Conservation (phyloP, 2,888 invertebrate species). For the Atrina japonica region DNA sequence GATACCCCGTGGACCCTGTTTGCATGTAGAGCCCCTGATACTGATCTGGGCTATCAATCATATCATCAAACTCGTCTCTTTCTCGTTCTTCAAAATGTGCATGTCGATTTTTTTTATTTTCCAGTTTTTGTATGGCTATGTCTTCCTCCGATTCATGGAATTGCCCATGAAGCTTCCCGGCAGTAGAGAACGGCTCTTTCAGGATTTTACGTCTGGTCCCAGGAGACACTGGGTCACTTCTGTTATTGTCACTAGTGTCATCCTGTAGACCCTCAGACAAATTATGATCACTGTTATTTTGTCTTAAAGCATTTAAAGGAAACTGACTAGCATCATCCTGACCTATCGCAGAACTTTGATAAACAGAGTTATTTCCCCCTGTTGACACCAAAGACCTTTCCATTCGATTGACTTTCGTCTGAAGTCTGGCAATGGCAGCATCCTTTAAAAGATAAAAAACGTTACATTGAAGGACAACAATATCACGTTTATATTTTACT, state of each 20-base stretch:
- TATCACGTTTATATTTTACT: no score
- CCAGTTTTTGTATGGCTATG: not conserved
- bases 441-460: conserved; percentile 40
- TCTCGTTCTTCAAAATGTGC: conserved; percentile 25
- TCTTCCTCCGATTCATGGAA: conserved; percentile 21
- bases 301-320: not conserved
- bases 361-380: conserved; percentile 45
- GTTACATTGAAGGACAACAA: no score
- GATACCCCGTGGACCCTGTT: not conserved
- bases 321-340: conserved; percentile 1
- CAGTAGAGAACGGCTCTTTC: conserved; percentile 23
- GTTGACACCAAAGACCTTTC: conserved; percentile 60
- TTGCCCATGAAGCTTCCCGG: conserved; percentile 24
- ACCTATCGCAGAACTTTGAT: conserved; percentile 35
- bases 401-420: conserved; percentile 66
- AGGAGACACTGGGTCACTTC: conserved; percentile 21
- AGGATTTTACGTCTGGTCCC: conserved; percentile 13
- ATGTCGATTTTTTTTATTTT: conserved; percentile 17
- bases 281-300: conserved; percentile 9
- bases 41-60: conserved; percentile 1
- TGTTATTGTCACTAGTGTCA: no score
- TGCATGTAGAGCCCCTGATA: no score
- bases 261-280: not conserved
- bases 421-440: conserved; percentile 65
- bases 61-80: conserved; percentile 18